Evolutionary conservation across 2,113 vertebrate genomes (phyloP), one percentile per base, ranked within the genome.

Genomic region (Sorex araneus): DNA sequence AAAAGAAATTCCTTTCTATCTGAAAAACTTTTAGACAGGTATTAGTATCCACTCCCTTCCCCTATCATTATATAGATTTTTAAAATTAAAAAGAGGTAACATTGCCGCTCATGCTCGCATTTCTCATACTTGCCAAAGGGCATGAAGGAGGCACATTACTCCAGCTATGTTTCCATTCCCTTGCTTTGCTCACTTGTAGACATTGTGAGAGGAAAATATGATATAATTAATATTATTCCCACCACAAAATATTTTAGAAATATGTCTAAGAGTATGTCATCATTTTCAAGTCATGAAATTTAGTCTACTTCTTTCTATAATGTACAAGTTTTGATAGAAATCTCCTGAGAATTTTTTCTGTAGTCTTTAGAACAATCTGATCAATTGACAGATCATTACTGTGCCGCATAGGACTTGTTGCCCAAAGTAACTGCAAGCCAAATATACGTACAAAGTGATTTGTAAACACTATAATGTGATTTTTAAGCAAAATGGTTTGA

Each of bases 401-500:
- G 5, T 67, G 64, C 71, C 36, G 8, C 50, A 32, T 81, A 60
- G 73, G 84, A 94, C 47, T 73, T 92, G 21, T 74, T 79, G 40
- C 70, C 69, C 47, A 94, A 85, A 93, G 64, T 82, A 91, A 93
- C 57, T 21, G 19, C 19, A 60, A 85, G 79, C 64, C 34, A 95
- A 89, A 86, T 74, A 23, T 73, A 79, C 76, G 32, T 85, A 83
- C 0, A 92, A 73, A 19, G 45, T 80, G n/a, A 28, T 74, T 89
- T 34, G 34, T 79, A 25, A 88, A 90, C 57, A 84, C 34, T 71
- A 63, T 90, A 25, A 60, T 60, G 50, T 88, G 47, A 77, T 75
- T 67, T 67, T 92, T 45, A 73, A 88, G 4, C 6, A 66, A 43
- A 73, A 45, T 74, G 81, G 89, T 75, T 84, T 91, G 45, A 13